A percentile compares a stretch with the other conserved stretches of the same genome.
Evolutionary conservation across 2,113 vertebrate genomes (phyloP).

Genomic region (Pelecanoides urinatrix): DNA sequence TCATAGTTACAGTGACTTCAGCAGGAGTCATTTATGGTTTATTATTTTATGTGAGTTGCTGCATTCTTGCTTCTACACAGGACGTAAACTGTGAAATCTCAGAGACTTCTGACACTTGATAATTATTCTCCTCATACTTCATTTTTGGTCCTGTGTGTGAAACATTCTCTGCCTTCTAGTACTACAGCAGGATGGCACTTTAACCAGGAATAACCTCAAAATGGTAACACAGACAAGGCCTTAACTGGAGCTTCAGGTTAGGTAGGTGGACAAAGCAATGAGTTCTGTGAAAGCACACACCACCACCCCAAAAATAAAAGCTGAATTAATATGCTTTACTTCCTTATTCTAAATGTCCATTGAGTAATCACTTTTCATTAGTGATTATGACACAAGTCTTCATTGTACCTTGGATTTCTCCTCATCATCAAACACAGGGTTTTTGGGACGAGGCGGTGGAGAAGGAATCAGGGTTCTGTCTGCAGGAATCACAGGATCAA

Average conservation of each 20-base stretch:
- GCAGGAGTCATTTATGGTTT: not conserved
- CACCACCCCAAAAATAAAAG: not conserved
- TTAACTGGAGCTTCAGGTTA: not conserved
- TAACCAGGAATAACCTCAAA: not conserved
- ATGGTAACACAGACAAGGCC: not conserved
- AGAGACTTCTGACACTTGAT: not conserved
- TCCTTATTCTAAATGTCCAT: not conserved
- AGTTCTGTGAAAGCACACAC: not conserved
- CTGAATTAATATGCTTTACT: not conserved
- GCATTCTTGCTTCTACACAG: not conserved
- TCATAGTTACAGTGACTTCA: not conserved
- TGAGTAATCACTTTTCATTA: not conserved
- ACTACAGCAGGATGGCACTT: not conserved
- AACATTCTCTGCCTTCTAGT: not conserved
- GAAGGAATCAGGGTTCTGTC: slow-evolving; percentile 87
- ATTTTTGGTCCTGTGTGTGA: not conserved
- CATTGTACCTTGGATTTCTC: slow-evolving; percentile 87
- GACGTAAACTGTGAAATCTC: not conserved
- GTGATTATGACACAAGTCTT: not conserved
- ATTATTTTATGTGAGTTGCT: not conserved
- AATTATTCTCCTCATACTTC: not conserved
- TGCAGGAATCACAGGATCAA: slow-evolving; percentile 83
- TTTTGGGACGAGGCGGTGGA: slow-evolving; percentile 83
- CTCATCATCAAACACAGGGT: slow-evolving; percentile 94
- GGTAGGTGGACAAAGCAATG: not conserved